A percentile compares a stretch with the other conserved stretches of the same genome.
Conservation (phyloP, 2,888 invertebrate genomes). For the Macrophya alboannulata region DNA sequence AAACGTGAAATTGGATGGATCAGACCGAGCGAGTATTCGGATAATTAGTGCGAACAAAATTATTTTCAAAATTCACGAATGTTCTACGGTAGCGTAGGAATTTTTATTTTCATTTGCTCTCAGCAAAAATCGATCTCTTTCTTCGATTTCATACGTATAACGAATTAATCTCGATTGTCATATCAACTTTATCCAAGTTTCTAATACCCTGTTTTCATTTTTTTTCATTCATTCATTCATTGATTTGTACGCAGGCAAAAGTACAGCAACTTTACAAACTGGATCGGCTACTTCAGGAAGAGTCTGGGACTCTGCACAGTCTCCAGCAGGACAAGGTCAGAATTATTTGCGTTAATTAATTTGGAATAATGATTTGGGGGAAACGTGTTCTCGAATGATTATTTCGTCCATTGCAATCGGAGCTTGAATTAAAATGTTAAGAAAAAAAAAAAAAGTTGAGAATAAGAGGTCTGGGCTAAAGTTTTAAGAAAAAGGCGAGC, state of each 20-base stretch:
- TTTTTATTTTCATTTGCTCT: not conserved
- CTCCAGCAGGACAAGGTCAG: constrained; percentile 88
- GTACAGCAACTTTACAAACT: constrained; percentile 89
- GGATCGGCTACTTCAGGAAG: constrained; percentile 89
- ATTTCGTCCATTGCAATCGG: not conserved
- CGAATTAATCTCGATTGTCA: too few relatives aligned
- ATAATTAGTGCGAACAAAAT: not conserved
- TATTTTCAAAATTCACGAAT: not conserved
- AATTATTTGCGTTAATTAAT: not conserved
- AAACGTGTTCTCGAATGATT: not conserved
- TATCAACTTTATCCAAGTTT: not conserved
- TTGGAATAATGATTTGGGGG: not conserved
- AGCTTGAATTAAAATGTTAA: not conserved
- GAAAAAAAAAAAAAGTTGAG: not conserved
- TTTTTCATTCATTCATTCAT: not conserved
- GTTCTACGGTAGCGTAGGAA: not conserved
- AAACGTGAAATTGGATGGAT: not conserved
- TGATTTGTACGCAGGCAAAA: constrained; percentile 82
- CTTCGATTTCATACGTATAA: not conserved
- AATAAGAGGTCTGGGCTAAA: not conserved
- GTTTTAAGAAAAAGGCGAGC: constrained; percentile 3
- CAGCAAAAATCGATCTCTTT: not conserved
- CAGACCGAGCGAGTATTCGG: not conserved
- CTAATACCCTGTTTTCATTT: too few relatives aligned
- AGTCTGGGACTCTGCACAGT: constrained; percentile 87